Base-by-base conservation (phyloP, 64 coral and sea anemone genomes). In the Porites lutea region DNA sequence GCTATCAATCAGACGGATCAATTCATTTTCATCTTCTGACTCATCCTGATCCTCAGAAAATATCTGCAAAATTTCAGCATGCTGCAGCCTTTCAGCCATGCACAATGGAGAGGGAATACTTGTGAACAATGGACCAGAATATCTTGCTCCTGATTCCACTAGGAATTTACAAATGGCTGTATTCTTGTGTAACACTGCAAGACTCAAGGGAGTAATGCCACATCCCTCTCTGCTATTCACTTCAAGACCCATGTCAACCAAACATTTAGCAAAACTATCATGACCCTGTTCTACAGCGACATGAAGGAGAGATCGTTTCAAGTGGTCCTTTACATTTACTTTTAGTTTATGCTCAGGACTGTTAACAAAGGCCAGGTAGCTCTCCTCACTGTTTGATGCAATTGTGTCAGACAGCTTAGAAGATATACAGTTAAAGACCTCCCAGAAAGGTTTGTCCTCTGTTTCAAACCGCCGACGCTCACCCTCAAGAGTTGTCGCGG, bases 381-480 rank as follows among this genome's bases (percentile, higher is more conserved):
- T 11, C 10, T 46, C 5, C 53, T 15, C 15, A 64, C 45, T 80
- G 52, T 18, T 11, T 58, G 67, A 12, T 90, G 65, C 66, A 50
- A 5, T 75, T 47, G 72, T 16, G 27, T 48, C 49, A 48, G 53
- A 55, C 53, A 55, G 53, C 53, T 11, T 55, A 11, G 53, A 55
- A 8, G 69, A 74, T 6, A 88, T 13, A n/a, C 19, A 51, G 43
- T 75, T 73, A 37, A 54, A 88, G 4, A 55, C 53, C 8, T 88
- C 87, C 87, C 72, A 75, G 52, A 88, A 88, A 12, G 48, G 72
- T 20, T 76, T 76, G 45, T 88, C 87, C 45, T 88, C 71, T 21
- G 6, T 13, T 88, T 88, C 71, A 75, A 88, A 88, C 6, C 87
- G 70, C 2, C 72, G 70, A 10, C 19, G 2, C 54, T 76, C 87